Evolutionary conservation across 64 coral and sea anemone genomes (phyloP).

Genomic region (Acropora yongei): DNA sequence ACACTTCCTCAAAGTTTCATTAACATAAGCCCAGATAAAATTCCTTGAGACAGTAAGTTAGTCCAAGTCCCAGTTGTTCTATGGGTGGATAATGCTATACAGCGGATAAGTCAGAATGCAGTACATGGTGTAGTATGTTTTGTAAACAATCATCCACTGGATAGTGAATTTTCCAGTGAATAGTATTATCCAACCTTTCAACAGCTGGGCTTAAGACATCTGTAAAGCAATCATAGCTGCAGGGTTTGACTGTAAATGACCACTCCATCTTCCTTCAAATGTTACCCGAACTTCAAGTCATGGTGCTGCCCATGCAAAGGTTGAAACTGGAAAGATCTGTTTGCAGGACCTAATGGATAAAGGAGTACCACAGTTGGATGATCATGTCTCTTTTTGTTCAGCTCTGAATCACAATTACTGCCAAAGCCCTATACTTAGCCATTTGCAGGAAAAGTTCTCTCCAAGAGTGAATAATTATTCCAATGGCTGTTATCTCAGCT

Average conservation of each 20-base stretch:
- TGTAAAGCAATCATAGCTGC: constrained; percentile 51
- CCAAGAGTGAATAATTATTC: constrained; percentile 36
- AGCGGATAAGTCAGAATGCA: too few relatives aligned
- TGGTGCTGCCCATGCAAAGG: constrained; percentile 48
- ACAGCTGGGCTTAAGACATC: too few relatives aligned
- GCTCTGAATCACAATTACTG: constrained; percentile 26
- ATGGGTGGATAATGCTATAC: constrained; percentile 48
- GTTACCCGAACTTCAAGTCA: constrained; percentile 43
- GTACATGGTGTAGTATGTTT: too few relatives aligned
- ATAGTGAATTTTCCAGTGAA: too few relatives aligned
- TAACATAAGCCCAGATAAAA: not conserved
- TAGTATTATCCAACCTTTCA: too few relatives aligned
- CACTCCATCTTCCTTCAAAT: constrained; percentile 33
- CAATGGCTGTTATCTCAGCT: constrained; percentile 33
- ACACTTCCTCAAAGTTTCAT: constrained; percentile 12
- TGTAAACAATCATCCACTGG: too few relatives aligned
- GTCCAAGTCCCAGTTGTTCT: constrained; percentile 34
- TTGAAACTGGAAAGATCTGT: constrained; percentile 29
- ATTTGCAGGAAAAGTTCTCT: constrained; percentile 50
- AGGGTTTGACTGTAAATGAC: constrained; percentile 37
- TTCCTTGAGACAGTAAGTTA: constrained; percentile 40
- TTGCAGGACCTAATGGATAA: constrained; percentile 19
- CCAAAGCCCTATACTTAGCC: constrained; percentile 18
- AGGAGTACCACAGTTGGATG: constrained; percentile 34
- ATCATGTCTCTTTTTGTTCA: constrained; percentile 36